Evolutionary conservation across 2,797 vertebrate genomes (phyloP), one percentile per base, ranked within the genome.

Genomic region (Selene dorsalis): DNA sequence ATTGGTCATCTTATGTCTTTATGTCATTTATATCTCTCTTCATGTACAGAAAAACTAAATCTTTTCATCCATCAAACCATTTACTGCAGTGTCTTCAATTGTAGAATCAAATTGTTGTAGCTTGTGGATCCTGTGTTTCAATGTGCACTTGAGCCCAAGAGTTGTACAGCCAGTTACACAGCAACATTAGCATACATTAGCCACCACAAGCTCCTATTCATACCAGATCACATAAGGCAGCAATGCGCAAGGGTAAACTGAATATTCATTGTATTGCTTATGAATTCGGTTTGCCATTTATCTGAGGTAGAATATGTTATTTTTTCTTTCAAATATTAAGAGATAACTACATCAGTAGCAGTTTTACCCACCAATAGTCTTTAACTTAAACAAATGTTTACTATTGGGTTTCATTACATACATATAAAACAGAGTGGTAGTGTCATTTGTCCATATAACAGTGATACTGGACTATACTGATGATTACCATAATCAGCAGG

Each of bases 361-460:
- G 32, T 35, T 35, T 35, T 35, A 35, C 32, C 32, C 32, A 35
- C 32, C 32, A 35, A 35, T 35, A 35, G 9, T 8, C 32, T 35
- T 8, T 6, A 35, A 35, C 32, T 35, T 35, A 6, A 8, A 35
- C 32, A 35, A 35, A 5, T 35, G 32, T 35, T 35, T 35, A 35
- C 32, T 35, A 9, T 53, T 57, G 43, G 43, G 22, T 68, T 80
- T 78, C 32, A 66, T 84, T 45, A 82, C 7, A 79, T 63, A 32
- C 24, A 66, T 77, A 60, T 72, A 45, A 77, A 14, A 32, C 6
- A 14, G 17, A 41, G 50, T 70, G 70, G 32, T 35, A 8, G 68
- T 75, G 50, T 73, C 24, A 84, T 80, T 30, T 77, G 65, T 75
- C 35, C 73, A 61, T 65, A 74, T 48, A 45, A 28, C 43, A 39